A percentile compares a stretch with the other conserved stretches of the same genome.
These are phyloP conservation scores for Arbacia lixula DNA, from an alignment of 53 echinoderm and acorn worm species.

Conservation along the genomic window DNA sequence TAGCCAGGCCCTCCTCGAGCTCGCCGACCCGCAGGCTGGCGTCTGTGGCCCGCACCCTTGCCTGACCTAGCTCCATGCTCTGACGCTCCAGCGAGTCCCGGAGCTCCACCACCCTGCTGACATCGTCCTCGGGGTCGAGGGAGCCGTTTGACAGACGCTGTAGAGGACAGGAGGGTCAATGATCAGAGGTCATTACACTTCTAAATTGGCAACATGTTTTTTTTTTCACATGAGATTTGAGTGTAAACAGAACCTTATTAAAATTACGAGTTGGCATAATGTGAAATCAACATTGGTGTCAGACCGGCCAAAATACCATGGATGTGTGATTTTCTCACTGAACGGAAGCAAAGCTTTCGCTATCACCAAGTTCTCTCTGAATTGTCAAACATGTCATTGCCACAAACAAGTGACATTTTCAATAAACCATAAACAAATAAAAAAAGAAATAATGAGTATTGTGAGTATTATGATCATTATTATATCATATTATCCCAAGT, in stretches of 20 bases:
- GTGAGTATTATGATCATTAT: background rate
- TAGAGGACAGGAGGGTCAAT: no score
- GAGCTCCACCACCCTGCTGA: slow-evolving; percentile 86
- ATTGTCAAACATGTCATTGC: no score
- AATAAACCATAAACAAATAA: background rate
- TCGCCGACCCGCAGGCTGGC: slow-evolving; percentile 68
- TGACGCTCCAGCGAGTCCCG: slow-evolving; percentile 92
- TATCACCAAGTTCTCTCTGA: no score
- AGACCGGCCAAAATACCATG: no score
- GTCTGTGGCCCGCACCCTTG: slow-evolving; percentile 72
- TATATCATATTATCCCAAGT: background rate
- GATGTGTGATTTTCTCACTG: no score
- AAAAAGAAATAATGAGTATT: background rate
- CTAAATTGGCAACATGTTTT: no score
- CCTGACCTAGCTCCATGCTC: slow-evolving; percentile 79
- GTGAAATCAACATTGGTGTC: no score
- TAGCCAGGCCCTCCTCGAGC: slow-evolving; percentile 80
- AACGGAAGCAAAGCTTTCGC: no score
- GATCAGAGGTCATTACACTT: no score
- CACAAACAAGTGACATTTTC: background rate
- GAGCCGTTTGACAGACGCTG: slow-evolving; percentile 96
- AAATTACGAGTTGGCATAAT: no score
- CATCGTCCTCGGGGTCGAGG: slow-evolving; percentile 91
- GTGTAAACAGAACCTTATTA: no score
- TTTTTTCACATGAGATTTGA: no score